Evolutionary conservation across 2,888 invertebrate genomes (phyloP).

Genomic region (Andrena marginata): DNA sequence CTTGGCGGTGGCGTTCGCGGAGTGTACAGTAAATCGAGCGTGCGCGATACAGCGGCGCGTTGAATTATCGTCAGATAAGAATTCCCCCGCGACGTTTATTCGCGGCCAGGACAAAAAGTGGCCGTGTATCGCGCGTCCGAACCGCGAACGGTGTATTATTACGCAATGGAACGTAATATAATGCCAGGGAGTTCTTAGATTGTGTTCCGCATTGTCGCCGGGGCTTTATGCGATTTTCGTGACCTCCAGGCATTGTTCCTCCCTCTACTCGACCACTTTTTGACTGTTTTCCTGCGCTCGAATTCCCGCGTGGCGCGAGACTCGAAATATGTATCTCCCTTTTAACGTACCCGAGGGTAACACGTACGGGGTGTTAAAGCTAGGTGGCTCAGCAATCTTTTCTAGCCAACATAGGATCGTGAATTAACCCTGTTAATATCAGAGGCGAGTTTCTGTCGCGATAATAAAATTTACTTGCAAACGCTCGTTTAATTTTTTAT

Average conservation of each 20-base stretch:
- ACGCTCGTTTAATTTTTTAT: too few relatives aligned
- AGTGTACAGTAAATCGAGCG: constrained; percentile 62
- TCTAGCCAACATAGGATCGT: too few relatives aligned
- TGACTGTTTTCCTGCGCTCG: constrained; percentile 6
- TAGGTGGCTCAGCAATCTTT: too few relatives aligned
- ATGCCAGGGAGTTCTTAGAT: constrained; percentile 56
- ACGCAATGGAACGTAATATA: constrained; percentile 56
- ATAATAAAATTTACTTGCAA: too few relatives aligned
- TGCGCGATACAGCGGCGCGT: constrained; percentile 52
- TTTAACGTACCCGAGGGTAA: constrained; percentile 18
- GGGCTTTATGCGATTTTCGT: constrained; percentile 52
- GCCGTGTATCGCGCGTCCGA: constrained; percentile 49
- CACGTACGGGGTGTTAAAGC: background rate
- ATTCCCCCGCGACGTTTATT: constrained; percentile 60
- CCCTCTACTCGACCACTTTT: constrained; percentile 9
- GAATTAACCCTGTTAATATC: too few relatives aligned
- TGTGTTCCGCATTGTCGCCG: constrained; percentile 57
- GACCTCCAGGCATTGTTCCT: constrained; percentile 26
- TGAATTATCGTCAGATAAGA: constrained; percentile 62
- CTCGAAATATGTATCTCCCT: constrained; percentile 11
- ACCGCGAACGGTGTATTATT: constrained; percentile 51
- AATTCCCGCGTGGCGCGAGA: constrained; percentile 1
- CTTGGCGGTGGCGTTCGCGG: constrained; percentile 59
- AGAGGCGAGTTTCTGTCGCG: too few relatives aligned
- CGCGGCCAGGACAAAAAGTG: constrained; percentile 55